A percentile compares a stretch with the other conserved stretches of the same genome.
Conservation (phyloP, 1,140 invertebrate genomes). For the Varroa destructor region DNA sequence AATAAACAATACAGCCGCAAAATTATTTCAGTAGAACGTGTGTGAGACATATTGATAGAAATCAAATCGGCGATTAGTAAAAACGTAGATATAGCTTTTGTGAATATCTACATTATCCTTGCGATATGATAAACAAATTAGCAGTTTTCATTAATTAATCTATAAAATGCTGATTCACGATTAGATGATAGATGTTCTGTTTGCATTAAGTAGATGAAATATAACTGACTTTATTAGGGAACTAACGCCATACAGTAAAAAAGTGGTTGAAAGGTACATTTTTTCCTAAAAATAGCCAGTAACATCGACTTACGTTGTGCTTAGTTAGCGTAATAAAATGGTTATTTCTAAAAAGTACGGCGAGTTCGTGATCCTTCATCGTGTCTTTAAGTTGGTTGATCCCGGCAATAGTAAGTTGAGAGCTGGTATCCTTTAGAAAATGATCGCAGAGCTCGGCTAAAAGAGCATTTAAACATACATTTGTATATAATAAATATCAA, state of each 20-base stretch:
- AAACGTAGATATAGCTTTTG: no score
- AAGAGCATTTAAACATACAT: slow-evolving; percentile 30
- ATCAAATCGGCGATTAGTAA: no score
- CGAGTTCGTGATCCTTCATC: slow-evolving; percentile 46
- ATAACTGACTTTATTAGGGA: no score
- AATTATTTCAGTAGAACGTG: slow-evolving; percentile 30
- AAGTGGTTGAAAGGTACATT: no score
- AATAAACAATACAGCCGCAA: not conserved
- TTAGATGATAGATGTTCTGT: no score
- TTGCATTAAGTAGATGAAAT: no score
- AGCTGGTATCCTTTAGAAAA: slow-evolving; percentile 47
- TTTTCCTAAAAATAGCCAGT: not conserved
- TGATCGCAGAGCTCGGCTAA: slow-evolving; percentile 45
- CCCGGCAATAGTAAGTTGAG: slow-evolving; percentile 50
- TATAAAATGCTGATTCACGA: no score
- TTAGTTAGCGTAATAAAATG: slow-evolving; percentile 50
- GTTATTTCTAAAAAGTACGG: slow-evolving; percentile 51
- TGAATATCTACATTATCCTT: no score
- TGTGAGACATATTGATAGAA: not conserved
- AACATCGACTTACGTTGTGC: slow-evolving; percentile 41
- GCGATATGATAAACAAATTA: no score
- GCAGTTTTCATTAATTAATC: no score
- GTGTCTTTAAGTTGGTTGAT: slow-evolving; percentile 44
- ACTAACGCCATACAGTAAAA: no score
- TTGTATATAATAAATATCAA: slow-evolving; percentile 12